A percentile compares a stretch with the other conserved stretches of the same genome.
Conservation (phyloP, 2,113 vertebrate genomes). For the Talpa occidentalis region DNA sequence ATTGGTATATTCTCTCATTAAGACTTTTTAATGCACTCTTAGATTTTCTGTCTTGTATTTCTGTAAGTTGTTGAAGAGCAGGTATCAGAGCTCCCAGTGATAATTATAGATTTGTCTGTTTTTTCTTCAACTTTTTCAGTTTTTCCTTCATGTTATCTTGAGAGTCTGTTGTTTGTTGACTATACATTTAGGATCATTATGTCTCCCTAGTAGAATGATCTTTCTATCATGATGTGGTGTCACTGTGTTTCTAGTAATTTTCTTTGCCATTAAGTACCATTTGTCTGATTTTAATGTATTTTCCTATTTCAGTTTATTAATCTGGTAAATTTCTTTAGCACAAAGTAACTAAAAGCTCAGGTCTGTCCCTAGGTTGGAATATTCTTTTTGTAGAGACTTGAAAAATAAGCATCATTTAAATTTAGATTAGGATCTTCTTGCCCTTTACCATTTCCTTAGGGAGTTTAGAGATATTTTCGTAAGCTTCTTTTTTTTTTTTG, state of each 20-base stretch:
- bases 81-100: neutral
- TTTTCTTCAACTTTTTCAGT: neutral
- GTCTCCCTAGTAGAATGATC: too few species aligned
- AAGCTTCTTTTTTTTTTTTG: neutral
- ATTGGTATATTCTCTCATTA: neutral
- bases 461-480: neutral
- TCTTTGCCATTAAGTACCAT: neutral
- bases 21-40: neutral
- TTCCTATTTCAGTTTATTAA: neutral
- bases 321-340: neutral
- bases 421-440: neutral
- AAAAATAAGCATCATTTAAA: neutral
- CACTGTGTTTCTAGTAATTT: neutral
- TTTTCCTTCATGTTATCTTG: neutral
- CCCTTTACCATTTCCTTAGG: neutral
- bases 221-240: neutral
- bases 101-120: neutral
- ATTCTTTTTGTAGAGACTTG: neutral
- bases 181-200: neutral
- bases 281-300: neutral
- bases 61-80: neutral
- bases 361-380: neutral
- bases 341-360: neutral
- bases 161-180: neutral
- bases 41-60: neutral